Evolutionary conservation across 2,888 invertebrate genomes (phyloP).

Genomic region (Morpho deidamia): DNA sequence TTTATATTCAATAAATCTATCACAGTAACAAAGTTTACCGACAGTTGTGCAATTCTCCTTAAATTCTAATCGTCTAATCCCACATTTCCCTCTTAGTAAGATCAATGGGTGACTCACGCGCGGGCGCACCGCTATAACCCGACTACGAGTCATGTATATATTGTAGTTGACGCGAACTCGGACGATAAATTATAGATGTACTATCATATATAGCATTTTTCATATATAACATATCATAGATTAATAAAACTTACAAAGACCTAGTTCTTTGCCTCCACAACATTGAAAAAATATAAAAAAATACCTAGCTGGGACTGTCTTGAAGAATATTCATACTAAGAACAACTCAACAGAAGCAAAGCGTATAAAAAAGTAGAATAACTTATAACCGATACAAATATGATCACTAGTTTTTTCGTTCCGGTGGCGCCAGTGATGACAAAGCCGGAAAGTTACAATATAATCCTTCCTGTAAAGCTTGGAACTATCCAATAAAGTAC

Average conservation of each 20-base stretch:
- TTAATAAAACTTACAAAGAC: no score
- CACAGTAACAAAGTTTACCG: no score
- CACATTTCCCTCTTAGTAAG: neutral
- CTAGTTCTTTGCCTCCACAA: no score
- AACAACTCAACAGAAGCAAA: neutral
- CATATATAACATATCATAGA: no score
- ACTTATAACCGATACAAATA: neutral
- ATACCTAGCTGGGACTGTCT: no score
- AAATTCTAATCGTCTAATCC: neutral
- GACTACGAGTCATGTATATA: slow-evolving; percentile 9
- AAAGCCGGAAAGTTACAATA: neutral
- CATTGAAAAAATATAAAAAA: no score
- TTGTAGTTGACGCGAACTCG: slow-evolving; percentile 6
- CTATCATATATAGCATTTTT: no score
- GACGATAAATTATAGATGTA: neutral
- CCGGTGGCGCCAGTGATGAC: neutral
- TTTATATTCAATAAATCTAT: no score
- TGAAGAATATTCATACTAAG: no score
- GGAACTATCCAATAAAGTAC: neutral
- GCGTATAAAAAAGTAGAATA: neutral
- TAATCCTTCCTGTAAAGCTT: neutral
- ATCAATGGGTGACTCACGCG: slow-evolving; percentile 11
- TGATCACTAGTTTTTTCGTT: neutral
- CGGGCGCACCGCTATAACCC: slow-evolving; percentile 6
- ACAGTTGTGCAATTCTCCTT: no score